phyloP scores from a whole-genome alignment of 2,888 invertebrate species.

The Tuta absoluta region DNA sequence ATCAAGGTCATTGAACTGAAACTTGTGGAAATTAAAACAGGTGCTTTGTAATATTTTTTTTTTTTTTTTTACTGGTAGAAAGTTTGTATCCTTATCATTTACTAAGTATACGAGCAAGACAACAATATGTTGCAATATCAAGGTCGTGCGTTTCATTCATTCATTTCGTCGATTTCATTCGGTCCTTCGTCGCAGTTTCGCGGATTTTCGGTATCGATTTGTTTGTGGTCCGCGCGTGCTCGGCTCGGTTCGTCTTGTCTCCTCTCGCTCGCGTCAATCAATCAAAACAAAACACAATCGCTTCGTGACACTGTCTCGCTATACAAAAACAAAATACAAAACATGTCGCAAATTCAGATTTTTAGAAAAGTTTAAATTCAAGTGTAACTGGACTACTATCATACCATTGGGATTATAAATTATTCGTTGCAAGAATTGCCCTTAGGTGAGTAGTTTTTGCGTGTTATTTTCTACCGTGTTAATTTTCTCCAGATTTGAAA shows the following conservation, averaged over 20 bases:
- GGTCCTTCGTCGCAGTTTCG: constrained; percentile 19
- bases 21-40: neutral
- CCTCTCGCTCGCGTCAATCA: constrained; percentile 23
- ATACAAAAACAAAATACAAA: constrained; percentile 55
- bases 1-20: constrained; percentile 19
- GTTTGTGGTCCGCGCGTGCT: constrained; percentile 22
- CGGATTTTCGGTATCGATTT: constrained; percentile 26
- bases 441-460: constrained; percentile 44
- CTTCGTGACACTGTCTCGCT: constrained; percentile 31
- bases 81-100: neutral
- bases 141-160: constrained; percentile 22
- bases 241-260: constrained; percentile 16
- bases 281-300: constrained; percentile 38
- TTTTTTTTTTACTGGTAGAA: too few species aligned
- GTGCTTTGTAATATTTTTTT: neutral
- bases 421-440: constrained; percentile 43
- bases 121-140: neutral
- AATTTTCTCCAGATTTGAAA: constrained; percentile 28
- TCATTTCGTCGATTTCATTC: constrained; percentile 15
- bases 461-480: constrained; percentile 32
- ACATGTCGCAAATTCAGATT: constrained; percentile 48
- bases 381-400: constrained; percentile 48
- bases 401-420: constrained; percentile 41
- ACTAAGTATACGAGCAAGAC: neutral
- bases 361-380: constrained; percentile 52